Base-by-base conservation (phyloP, 2,888 invertebrate genomes). In the Pammene fasciana region DNA sequence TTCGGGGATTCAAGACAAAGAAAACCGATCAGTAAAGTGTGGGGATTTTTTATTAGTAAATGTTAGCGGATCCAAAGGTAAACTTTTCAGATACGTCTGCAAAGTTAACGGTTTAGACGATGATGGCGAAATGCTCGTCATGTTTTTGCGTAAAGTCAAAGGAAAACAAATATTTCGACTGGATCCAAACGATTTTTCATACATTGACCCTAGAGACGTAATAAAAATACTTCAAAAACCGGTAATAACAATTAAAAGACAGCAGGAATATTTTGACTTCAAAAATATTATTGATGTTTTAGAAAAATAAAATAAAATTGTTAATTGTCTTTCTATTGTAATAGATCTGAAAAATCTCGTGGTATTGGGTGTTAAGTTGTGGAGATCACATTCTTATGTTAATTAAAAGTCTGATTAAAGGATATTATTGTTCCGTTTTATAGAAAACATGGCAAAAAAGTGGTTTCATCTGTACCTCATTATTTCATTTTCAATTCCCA, bases 41-140 rank as follows among this genome's bases (percentile, higher is more conserved):
- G 43, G 57, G 10, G 57, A 57, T 11, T 57, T 26, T 18, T 57
- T 57, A 57, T 26, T 57, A 2, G 57, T 57, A 5, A 57, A 57
- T 41, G 26, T 57, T 18, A 16, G 11, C 26, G 43, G 18, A 13
- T 7, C 18, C 11, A 57, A 57, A 18, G 43, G 43, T n/a, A 57
- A 57, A 45, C 43, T n/a, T 6, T 45, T 26, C 43, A 57, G 43
- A n/a, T 57, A 57, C 14, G 43, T 26, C 6, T 57, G 57, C 18
- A 43, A 8, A 57, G 57, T 57, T 26, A 43, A 57, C 13, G 18
- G 18, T 43, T 57, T 57, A n/a, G 26, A 45, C n/a, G 43, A 57
- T 18, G 57, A 57, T 26, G 57, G 57, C 6, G 57, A 57, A 26
- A 57, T 57, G 18, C 18, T 11, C 8, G 57, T 57, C 8, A 45